These are phyloP conservation scores for Microdon myrmicae DNA, from an alignment of 2,888 invertebrate species.

Conservation along the genomic window DNA sequence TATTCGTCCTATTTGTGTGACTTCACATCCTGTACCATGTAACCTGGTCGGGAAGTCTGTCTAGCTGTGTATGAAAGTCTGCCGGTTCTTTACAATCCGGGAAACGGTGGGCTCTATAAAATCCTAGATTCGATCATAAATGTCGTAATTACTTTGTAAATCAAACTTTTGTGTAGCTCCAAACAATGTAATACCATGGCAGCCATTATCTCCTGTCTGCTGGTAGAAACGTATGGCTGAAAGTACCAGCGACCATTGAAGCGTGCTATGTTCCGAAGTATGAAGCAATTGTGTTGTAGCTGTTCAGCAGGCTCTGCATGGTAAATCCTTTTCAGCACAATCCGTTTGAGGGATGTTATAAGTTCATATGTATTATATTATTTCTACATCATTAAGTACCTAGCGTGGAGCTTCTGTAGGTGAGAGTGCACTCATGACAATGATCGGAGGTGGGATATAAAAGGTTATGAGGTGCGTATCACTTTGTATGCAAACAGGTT, in stretches of 20 bases:
- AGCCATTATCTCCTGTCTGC: constrained; percentile 24
- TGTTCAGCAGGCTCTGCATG: too few relatives aligned
- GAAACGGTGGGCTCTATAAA: constrained; percentile 32
- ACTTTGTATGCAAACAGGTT: constrained; percentile 38
- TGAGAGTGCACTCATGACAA: constrained; percentile 9
- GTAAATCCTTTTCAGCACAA: neutral
- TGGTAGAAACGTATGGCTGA: neutral
- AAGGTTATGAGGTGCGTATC: constrained; percentile 1
- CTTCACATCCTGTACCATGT: too few relatives aligned
- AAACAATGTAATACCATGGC: constrained; percentile 28
- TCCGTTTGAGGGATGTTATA: constrained; percentile 16
- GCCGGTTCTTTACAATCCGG: too few relatives aligned
- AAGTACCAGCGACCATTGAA: constrained; percentile 19
- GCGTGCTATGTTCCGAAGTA: constrained; percentile 18
- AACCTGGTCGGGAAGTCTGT: too few relatives aligned
- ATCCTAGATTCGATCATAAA: constrained; percentile 40
- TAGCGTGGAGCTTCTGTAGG: constrained; percentile 15
- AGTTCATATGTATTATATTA: constrained; percentile 1
- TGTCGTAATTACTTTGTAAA: constrained; percentile 47
- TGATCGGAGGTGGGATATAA: neutral
- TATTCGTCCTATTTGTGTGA: too few relatives aligned
- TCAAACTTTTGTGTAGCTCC: constrained; percentile 41
- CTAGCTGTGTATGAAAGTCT: too few relatives aligned
- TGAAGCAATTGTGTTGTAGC: too few relatives aligned
- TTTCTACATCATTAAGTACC: constrained; percentile 29